Evolutionary conservation across 2,797 vertebrate genomes (phyloP).

Genomic region (Lepidocolaptes lacrymiger): DNA sequence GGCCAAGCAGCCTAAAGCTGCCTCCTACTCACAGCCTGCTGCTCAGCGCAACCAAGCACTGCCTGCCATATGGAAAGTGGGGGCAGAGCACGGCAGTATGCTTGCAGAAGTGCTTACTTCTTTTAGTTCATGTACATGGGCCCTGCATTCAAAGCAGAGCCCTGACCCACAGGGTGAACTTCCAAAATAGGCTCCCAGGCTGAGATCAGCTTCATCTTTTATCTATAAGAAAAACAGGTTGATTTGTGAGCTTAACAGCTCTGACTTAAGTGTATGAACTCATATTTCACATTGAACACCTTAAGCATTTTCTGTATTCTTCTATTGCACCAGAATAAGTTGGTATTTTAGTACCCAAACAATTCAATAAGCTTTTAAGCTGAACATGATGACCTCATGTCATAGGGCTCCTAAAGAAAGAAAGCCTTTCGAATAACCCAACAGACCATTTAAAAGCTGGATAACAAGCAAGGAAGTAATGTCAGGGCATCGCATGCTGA

Average conservation of each 20-base stretch:
- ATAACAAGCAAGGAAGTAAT: slow-evolving; percentile 29
- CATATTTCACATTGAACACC: neutral
- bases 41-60: neutral
- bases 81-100: neutral
- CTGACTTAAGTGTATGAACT: neutral
- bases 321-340: neutral
- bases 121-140: neutral
- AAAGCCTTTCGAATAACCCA: neutral
- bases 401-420: neutral
- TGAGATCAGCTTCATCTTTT: neutral
- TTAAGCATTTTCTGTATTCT: neutral
- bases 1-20: slow-evolving; percentile 34
- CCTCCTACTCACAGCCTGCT: slow-evolving; percentile 42
- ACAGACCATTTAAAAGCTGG: slow-evolving; percentile 25
- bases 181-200: neutral
- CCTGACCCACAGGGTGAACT: neutral
- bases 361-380: neutral
- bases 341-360: neutral
- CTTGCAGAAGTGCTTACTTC: neutral
- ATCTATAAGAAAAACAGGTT: neutral
- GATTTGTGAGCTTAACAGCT: neutral
- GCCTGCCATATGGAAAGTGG: slow-evolving; percentile 39
- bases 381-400: neutral
- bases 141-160: neutral
- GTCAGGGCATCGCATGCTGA: neutral